Evolutionary conservation across 2,797 vertebrate genomes (phyloP).

Genomic region (Leuciscus waleckii): DNA sequence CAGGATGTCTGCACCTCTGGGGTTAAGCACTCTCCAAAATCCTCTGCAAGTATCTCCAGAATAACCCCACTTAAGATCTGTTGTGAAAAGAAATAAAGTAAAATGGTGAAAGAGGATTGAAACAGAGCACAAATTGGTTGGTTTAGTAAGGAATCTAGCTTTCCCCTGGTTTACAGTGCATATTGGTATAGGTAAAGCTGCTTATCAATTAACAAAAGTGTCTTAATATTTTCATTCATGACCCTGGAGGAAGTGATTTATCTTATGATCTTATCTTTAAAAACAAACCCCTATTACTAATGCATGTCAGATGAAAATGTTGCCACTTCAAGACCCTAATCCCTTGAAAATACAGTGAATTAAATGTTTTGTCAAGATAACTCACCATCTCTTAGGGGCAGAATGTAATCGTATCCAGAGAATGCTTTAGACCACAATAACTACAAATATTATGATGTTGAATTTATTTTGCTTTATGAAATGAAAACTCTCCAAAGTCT

Average conservation of each 20-base stretch:
- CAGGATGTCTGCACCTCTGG: constrained; percentile 90
- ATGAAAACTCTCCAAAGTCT: not conserved
- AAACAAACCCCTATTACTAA: not conserved
- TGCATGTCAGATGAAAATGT: not conserved
- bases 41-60: constrained; percentile 91
- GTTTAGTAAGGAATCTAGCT: not conserved
- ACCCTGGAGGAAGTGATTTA: not conserved
- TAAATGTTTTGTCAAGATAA: not conserved
- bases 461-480: not conserved
- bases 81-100: constrained; percentile 24
- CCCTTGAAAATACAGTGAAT: not conserved
- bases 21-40: constrained; percentile 89
- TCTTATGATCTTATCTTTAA: not conserved
- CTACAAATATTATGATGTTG: not conserved
- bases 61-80: constrained; percentile 93
- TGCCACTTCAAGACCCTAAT: not conserved
- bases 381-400: not conserved
- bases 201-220: not conserved
- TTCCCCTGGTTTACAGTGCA: not conserved
- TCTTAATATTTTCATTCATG: not conserved
- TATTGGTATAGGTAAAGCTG: not conserved
- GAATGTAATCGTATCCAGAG: not conserved
- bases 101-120: constrained; percentile 11
- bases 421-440: not conserved
- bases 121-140: not conserved